Evolutionary conservation across 2,797 vertebrate genomes (phyloP).

Genomic region (Knipowitschia caucasica): DNA sequence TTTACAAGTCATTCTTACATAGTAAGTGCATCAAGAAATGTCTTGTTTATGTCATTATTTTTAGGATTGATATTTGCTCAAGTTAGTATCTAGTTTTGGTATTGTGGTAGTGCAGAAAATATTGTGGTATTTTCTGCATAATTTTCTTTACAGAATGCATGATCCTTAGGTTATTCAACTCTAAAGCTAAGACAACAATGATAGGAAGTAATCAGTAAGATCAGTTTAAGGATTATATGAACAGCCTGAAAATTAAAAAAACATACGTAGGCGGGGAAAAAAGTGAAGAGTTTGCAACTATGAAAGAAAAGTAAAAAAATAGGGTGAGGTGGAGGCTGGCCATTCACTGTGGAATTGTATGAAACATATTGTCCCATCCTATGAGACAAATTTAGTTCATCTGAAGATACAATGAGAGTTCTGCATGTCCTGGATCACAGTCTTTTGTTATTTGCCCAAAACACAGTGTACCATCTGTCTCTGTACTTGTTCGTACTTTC

Average conservation of each 20-base stretch:
- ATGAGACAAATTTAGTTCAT: conserved; percentile 47
- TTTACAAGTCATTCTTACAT: no score
- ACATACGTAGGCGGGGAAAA: neutral
- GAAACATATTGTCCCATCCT: conserved; percentile 50
- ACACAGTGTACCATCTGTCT: conserved; percentile 28
- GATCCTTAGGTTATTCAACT: no score
- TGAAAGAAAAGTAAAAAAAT: neutral
- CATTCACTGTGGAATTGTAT: neutral
- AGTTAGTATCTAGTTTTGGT: no score
- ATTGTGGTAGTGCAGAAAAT: no score
- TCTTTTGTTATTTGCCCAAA: conserved; percentile 35
- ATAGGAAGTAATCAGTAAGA: no score
- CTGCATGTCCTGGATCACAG: conserved; percentile 31
- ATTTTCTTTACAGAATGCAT: no score
- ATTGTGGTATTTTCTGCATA: no score
- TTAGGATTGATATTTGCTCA: no score
- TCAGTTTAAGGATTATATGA: no score
- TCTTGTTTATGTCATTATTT: no score
- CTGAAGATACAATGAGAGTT: conserved; percentile 37
- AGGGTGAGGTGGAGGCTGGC: neutral
- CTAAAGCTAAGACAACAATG: no score
- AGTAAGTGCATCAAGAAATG: no score
- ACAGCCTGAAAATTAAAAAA: neutral
- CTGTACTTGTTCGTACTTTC: neutral
- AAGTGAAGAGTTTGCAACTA: neutral